Conservation (phyloP, 2,888 invertebrate genomes). For the Diadromus collaris region DNA sequence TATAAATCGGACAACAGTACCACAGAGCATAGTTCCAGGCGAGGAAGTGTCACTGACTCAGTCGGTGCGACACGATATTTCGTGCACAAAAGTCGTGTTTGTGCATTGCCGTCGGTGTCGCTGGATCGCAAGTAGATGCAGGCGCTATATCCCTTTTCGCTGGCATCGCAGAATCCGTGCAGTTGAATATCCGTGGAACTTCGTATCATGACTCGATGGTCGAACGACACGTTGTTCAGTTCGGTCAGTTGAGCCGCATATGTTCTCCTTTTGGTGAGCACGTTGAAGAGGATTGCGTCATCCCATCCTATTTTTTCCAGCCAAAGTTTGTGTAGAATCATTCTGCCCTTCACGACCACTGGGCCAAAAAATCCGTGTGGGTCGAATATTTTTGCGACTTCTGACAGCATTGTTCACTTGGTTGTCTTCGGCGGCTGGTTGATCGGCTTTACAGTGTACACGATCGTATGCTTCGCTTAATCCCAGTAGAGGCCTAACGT, state of each 20-base stretch:
- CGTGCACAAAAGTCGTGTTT: conserved; percentile 24
- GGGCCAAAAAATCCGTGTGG: neutral
- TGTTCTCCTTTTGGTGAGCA: conserved; percentile 21
- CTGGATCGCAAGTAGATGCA: conserved; percentile 44
- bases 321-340: neutral
- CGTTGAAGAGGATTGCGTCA: conserved; percentile 21
- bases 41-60: conserved; percentile 28
- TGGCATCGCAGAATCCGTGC: conserved; percentile 44
- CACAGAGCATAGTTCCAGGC: conserved; percentile 34
- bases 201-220: neutral
- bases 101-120: neutral
- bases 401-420: neutral
- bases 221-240: conserved; percentile 1
- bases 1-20: conserved; percentile 25
- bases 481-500: too few relatives aligned
- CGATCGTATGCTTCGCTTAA: too few relatives aligned
- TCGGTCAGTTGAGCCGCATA: neutral
- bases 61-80: conserved; percentile 46
- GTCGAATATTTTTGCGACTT: too few relatives aligned
- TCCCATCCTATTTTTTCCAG: conserved; percentile 25
- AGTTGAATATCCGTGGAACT: neutral
- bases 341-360: neutral
- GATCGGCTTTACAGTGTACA: too few relatives aligned
- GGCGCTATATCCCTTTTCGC: conserved; percentile 32
- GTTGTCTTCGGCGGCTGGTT: too few relatives aligned